Base-by-base conservation (phyloP, 1,140 invertebrate species). In the Lordiphosa clarofinis region DNA sequence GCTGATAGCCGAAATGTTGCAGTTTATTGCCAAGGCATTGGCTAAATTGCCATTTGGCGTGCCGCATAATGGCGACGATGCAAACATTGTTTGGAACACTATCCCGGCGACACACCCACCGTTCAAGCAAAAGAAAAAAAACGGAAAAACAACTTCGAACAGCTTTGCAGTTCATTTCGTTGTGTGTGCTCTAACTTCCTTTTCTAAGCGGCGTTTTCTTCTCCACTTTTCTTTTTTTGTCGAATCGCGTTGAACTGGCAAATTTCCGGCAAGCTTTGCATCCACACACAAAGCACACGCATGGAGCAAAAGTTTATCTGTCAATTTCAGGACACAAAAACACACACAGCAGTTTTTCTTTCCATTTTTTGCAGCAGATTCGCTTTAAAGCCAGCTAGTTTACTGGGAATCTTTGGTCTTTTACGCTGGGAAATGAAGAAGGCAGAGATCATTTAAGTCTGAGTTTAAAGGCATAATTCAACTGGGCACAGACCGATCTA, bases 1-100 rank as follows among this genome's bases (percentile, higher is more conserved):
- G 67, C 76, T 81, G 67, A 82, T 81, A 82, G 76, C 72, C 72
- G 42, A 64, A 81, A 81, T 81, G 59, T 72, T 81, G 62, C 62
- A 76, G 72, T 82, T 82, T 82, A 76, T 81, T 76, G 49, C 55
- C 66, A 60, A 44, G 54, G 36, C 71, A 61, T 59, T 74, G 56
- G 71, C 71, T 67, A 82, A 82, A 81, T 82, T 72, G 71, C 56
- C 70, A 68, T 58, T 82, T 72, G 71, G 55, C 75, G 57, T 79
- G 69, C 56, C 59, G 53, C 70, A 73, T 73, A 73, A 69, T 58
- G 68, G 65, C 70, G 50, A 61, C 69, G 65, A 78, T 73, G 64
- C 53, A 53, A 43, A 60, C 64, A 79, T 79, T 69, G 75, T 65
- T 64, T 73, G 54, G 42, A 58, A 33, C 21, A 44, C 19, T 3